Percentiles rank a stretch among this genome's conserved stretches.
These are phyloP conservation scores for Typhlomys cinereus DNA, from an alignment of 2,113 vertebrate genomes.

Conservation along the genomic window DNA sequence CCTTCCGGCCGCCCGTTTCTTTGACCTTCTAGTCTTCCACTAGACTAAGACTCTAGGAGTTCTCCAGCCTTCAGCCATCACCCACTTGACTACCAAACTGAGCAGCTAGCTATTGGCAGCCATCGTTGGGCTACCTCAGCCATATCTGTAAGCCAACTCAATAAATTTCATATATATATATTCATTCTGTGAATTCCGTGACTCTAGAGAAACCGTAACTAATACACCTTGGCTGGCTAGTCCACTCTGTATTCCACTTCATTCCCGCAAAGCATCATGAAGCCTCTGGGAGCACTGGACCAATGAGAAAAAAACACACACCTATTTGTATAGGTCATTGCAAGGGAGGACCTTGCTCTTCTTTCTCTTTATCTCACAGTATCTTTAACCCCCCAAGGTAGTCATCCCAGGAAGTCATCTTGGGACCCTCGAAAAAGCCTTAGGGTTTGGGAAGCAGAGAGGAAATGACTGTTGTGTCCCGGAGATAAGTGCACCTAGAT, in stretches of 20 bases:
- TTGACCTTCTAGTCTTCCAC: too few species aligned
- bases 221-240: neutral
- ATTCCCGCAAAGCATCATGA: fast-evolving
- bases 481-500: neutral
- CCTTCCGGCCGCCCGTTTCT: too few species aligned
- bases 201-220: too few species aligned
- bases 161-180: too few species aligned
- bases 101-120: too few species aligned
- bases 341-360: too few species aligned
- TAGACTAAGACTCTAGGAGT: too few species aligned
- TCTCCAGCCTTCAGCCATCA: too few species aligned
- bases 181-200: too few species aligned
- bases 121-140: too few species aligned
- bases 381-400: neutral
- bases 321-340: fast-evolving
- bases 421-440: neutral
- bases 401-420: neutral
- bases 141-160: too few species aligned
- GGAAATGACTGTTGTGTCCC: neutral
- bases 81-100: too few species aligned
- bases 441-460: neutral
- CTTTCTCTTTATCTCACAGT: neutral
- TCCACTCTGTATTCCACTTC: neutral
- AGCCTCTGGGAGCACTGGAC: fast-evolving
- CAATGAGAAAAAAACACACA: fast-evolving